These are phyloP conservation scores for Ceyx melanurus DNA, from an alignment of 2,113 vertebrate species.

Conservation along the genomic window DNA sequence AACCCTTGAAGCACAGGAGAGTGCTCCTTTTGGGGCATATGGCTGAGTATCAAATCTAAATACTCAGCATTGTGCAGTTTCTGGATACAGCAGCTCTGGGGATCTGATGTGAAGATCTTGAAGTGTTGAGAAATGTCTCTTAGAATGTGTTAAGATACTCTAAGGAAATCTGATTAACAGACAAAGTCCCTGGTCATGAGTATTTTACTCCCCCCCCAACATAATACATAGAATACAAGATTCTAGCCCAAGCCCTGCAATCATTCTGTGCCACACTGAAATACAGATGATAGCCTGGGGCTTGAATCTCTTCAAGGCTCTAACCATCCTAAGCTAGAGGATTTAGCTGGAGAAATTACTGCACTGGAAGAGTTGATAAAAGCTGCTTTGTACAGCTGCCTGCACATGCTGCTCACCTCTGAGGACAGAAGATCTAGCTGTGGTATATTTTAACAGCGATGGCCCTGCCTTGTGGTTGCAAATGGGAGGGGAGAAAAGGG, in stretches of 20 bases:
- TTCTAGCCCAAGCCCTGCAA: background rate
- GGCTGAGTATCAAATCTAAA: background rate
- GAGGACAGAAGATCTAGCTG: background rate
- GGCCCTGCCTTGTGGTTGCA: background rate
- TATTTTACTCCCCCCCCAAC: background rate
- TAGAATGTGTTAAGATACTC: background rate
- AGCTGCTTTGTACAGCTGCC: background rate
- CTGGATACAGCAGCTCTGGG: background rate
- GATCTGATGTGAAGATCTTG: background rate
- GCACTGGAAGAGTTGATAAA: background rate
- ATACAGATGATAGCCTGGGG: background rate
- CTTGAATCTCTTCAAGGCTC: background rate
- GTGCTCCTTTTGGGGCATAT: background rate
- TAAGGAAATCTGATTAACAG: background rate
- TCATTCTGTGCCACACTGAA: background rate
- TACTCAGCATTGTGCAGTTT: background rate
- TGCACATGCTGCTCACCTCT: background rate
- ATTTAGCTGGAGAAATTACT: background rate
- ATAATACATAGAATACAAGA: background rate
- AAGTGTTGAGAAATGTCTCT: background rate
- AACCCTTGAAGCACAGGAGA: background rate
- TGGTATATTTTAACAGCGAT: background rate
- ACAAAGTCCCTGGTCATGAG: background rate
- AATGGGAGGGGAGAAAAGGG: background rate
- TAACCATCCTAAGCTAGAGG: background rate